These are phyloP conservation scores for Leptoteleia sp. DNA, from an alignment of 1,140 invertebrate genomes.

Conservation along the genomic window DNA sequence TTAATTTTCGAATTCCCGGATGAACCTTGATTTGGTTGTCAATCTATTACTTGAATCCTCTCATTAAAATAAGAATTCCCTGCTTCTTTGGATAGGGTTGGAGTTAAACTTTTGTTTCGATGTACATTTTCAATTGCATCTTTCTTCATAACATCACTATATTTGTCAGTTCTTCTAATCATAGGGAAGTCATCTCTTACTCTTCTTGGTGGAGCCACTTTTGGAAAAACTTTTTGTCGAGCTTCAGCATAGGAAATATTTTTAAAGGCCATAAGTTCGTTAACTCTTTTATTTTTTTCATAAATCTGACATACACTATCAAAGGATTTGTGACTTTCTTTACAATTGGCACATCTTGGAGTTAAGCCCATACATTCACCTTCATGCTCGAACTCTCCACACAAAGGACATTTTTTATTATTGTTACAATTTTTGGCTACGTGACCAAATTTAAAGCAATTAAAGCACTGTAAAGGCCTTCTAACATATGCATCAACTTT, in stretches of 20 bases:
- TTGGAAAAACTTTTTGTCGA: not conserved
- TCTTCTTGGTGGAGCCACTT: not conserved
- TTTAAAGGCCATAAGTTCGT: slow-evolving; percentile 39
- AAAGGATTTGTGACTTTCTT: slow-evolving; percentile 29
- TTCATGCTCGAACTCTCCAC: slow-evolving; percentile 29
- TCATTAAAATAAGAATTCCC: no score
- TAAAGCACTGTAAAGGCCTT: slow-evolving; percentile 33
- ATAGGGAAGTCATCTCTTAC: not conserved
- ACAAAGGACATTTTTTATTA: slow-evolving; percentile 22
- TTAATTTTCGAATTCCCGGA: no score
- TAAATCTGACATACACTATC: slow-evolving; percentile 7
- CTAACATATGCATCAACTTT: slow-evolving; percentile 32
- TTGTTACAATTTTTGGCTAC: slow-evolving; percentile 15
- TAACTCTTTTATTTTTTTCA: slow-evolving; percentile 12
- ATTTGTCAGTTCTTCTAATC: not conserved
- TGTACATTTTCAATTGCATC: no score
- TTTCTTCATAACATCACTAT: no score
- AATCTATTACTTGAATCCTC: no score
- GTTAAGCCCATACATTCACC: not conserved
- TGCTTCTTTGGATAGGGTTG: no score
- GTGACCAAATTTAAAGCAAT: slow-evolving; percentile 41
- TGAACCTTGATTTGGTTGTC: no score
- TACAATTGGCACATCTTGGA: slow-evolving; percentile 48
- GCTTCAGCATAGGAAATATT: slow-evolving; percentile 43
- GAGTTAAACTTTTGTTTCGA: no score